Base-by-base conservation (phyloP, 1,140 invertebrate species). In the Drosophila seguyi region DNA sequence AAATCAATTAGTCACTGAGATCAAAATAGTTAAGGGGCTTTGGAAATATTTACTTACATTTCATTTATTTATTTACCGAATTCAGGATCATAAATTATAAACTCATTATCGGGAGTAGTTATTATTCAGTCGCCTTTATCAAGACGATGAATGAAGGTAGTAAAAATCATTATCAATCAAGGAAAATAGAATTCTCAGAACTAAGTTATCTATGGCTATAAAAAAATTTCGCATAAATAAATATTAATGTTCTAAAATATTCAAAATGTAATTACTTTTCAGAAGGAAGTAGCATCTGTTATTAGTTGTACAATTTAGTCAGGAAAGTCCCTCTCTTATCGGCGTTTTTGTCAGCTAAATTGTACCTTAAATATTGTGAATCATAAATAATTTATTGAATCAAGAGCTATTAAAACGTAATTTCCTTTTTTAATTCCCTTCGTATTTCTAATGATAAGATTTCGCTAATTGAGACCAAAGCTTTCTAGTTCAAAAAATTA, bases 1-100 rank as follows among this genome's bases (percentile, higher is more conserved):
- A 10, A 4, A 27, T 31, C 16, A 57, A 29, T 57, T 58, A 58
- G 38, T 58, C 55, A 58, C 14, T 58, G 10, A 4, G 4, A 29
- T 20, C 20, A 42, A 27, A 18, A 42, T 20, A 57, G 6, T 27
- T 29, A 18, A 45, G 1, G 20, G 22, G 20, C 25, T 48, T 4
- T 2, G 16, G 16, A 48, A 48, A 27, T n/a, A 48, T 29, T 48
- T 29, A 31, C 31, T 31, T 11, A 31, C 2, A 31, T 31, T 31
- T 31, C 8, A 31, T 4, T 31, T 31, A 31, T 31, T 31, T 31
- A 31, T 31, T 6, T 10, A 31, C 16, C 7, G 1, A 18, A 27
- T 8, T n/a, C 2, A 16, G 22, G 11, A 18, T 27, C 22, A 18
- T 41, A 57, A 27, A 41, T 18, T 41, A 48, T 29, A 18, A 8